Evolutionary conservation across 35 echinoderm and acorn worm genomes (phyloP).

Genomic region (Hemicentrotus pulcherrimus): DNA sequence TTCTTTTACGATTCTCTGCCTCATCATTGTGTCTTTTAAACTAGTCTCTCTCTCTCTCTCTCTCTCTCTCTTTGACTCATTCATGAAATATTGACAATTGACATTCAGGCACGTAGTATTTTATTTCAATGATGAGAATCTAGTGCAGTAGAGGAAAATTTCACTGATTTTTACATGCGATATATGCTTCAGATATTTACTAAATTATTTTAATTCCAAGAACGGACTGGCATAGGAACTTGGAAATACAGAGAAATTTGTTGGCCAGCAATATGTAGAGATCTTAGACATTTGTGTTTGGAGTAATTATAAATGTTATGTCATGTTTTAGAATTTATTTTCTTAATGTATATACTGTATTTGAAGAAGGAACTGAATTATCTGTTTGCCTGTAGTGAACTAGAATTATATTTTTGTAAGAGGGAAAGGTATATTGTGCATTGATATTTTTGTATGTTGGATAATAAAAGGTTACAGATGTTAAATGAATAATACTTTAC

Average conservation of each 20-base stretch:
- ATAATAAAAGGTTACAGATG: neutral
- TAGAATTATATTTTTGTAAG: neutral
- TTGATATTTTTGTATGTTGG: neutral
- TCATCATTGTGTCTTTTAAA: too few relatives aligned
- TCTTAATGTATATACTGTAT: neutral
- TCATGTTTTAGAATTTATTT: neutral
- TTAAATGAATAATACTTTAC: neutral
- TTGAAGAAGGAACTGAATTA: neutral
- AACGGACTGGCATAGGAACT: neutral
- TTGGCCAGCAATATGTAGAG: neutral
- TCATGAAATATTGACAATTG: neutral
- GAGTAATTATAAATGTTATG: neutral
- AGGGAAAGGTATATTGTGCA: neutral
- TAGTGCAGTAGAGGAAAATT: neutral
- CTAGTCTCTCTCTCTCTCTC: neutral
- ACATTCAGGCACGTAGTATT: neutral
- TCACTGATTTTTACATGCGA: neutral
- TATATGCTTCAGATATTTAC: neutral
- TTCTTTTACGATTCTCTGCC: too few relatives aligned
- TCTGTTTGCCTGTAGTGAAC: neutral
- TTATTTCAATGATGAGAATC: neutral
- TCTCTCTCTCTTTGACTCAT: neutral
- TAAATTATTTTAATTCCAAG: neutral
- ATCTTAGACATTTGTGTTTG: neutral
- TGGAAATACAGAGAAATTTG: neutral